These are phyloP conservation scores for Xylocampa areola DNA, from an alignment of 2,888 invertebrate genomes.

Conservation along the genomic window DNA sequence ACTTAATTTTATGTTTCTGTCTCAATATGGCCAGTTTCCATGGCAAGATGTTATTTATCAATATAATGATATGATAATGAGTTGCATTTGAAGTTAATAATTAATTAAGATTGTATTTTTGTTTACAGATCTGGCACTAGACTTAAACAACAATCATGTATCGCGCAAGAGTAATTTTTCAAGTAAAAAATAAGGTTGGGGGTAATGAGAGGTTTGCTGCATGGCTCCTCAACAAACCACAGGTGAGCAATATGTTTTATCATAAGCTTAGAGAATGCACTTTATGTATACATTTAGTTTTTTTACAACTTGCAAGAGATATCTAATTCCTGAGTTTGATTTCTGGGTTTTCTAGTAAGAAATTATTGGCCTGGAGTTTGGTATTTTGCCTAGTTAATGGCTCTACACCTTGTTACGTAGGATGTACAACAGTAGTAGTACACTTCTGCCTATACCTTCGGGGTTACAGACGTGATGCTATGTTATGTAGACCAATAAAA, in stretches of 20 bases:
- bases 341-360: no score
- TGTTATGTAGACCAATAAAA: no score
- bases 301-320: no score
- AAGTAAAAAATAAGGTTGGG: conserved; percentile 91
- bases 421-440: no score
- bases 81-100: no score
- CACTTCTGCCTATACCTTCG: no score
- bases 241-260: conserved; percentile 74
- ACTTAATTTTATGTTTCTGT: no score
- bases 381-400: no score
- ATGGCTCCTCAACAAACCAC: conserved; percentile 93
- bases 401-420: no score
- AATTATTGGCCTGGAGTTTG: no score
- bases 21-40: not conserved
- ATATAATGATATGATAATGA: not conserved
- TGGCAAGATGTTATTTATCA: not conserved
- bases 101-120: conserved; percentile 38
- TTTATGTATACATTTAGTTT: not conserved
- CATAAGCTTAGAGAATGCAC: not conserved
- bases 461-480: no score
- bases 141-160: conserved; percentile 90
- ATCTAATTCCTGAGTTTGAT: no score
- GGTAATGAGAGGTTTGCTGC: conserved; percentile 93
- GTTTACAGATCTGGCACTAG: conserved; percentile 75
- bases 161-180: conserved; percentile 93